Conservation (phyloP, 2,113 vertebrate genomes). For the Ptilonorhynchus violaceus region DNA sequence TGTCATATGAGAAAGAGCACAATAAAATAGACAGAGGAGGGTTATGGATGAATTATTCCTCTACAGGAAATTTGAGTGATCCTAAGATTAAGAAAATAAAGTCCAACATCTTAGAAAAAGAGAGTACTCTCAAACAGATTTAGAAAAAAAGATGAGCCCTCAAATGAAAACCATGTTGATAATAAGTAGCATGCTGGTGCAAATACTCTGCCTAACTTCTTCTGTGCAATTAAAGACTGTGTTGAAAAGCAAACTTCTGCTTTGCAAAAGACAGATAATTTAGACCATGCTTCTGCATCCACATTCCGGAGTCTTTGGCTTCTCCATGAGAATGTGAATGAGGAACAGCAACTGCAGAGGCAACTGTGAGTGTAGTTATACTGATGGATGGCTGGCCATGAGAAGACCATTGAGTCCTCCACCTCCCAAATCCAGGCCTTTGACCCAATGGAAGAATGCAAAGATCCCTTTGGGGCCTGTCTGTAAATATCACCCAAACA, state of each 20-base stretch:
- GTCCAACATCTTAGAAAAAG: background rate
- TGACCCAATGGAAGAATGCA: background rate
- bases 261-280: slow-evolving; percentile 47
- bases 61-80: background rate
- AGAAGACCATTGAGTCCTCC: background rate
- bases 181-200: slow-evolving; percentile 29
- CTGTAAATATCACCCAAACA: background rate
- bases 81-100: background rate
- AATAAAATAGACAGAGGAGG: background rate
- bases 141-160: background rate
- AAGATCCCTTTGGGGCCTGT: background rate
- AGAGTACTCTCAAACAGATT: background rate
- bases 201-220: slow-evolving; percentile 13
- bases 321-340: background rate
- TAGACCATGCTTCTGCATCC: slow-evolving; percentile 20
- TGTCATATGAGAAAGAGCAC: background rate
- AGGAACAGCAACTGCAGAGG: background rate
- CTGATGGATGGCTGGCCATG: background rate
- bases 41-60: background rate
- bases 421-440: background rate
- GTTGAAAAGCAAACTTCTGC: slow-evolving; percentile 51
- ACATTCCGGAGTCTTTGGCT: background rate
- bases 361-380: background rate
- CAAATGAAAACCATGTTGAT: slow-evolving; percentile 27
- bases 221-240: slow-evolving; percentile 22